A percentile compares a stretch with the other conserved stretches of the same genome.
phyloP scores from a whole-genome alignment of 2,113 vertebrate species.

The Urocynchramus pylzowi region DNA sequence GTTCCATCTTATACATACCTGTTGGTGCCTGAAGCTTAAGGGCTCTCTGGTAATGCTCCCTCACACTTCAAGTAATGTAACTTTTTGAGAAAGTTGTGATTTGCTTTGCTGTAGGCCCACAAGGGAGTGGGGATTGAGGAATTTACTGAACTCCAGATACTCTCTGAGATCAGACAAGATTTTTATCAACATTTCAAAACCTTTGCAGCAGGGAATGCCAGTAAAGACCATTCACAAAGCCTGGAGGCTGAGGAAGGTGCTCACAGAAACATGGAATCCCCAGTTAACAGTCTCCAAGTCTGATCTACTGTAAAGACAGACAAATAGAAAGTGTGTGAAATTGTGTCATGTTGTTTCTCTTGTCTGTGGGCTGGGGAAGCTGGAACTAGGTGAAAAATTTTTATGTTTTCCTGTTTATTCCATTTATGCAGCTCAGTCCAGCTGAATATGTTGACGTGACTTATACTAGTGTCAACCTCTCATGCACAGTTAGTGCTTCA shows the following conservation, averaged over 20 bases:
- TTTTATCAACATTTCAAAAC: neutral
- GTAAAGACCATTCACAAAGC: neutral
- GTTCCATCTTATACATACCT: neutral
- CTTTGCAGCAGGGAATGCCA: neutral
- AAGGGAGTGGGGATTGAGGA: neutral
- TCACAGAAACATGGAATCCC: neutral
- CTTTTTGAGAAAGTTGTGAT: neutral
- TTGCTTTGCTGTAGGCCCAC: neutral
- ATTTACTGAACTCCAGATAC: neutral
- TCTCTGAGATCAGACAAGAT: neutral
- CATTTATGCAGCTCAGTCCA: neutral
- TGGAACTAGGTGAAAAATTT: neutral
- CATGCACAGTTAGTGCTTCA: neutral
- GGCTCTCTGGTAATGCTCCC: neutral
- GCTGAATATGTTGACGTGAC: neutral
- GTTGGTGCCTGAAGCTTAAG: neutral
- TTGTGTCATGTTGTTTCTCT: neutral
- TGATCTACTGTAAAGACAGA: neutral
- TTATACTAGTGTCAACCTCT: neutral
- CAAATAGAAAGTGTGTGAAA: neutral
- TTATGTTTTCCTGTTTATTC: neutral
- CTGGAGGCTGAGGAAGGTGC: neutral
- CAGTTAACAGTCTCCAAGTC: neutral
- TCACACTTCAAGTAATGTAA: neutral
- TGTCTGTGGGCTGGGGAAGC: neutral